Evolutionary conservation across 2,113 vertebrate species (phyloP), one percentile per base, ranked within the genome.

Genomic region (Actenoides hombroni): DNA sequence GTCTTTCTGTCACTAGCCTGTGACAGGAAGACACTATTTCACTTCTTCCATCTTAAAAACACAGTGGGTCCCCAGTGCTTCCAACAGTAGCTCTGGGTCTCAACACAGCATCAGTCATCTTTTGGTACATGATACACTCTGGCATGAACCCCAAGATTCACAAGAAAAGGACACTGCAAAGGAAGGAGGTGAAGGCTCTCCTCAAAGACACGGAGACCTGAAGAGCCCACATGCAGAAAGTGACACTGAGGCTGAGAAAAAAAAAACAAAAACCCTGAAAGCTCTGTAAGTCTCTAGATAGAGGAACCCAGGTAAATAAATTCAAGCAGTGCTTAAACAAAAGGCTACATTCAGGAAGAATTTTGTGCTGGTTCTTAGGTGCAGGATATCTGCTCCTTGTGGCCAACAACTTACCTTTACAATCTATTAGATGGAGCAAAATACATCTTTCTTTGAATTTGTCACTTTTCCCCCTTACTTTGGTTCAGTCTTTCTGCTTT

Each of bases 31-130:
- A 53, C 57, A 7, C 61, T 51, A 2, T 76, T 75, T 71, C 78
- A 60, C 65, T 61, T 82, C 44, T 39, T 53, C 61, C n/a, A 2
- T 9, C 24, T 77, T n/a, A 37, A 56, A 33, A 92, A 51, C 42
- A 71, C 69, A 63, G 9, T 0, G 0, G 44, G 83, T 53, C 54
- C 80, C 40, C n/a, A n/a, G 0, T 5, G 21, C 33, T 65, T n/a
- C 49, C 49, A 48, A 6, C 0, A 0, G 68, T 35, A 60, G 20
- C 10, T 31, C 89, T 16, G 1, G 8, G 81, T 71, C 42, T 44
- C 82, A 60, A 0, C 28, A 48, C 77, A 86, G 25, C 17, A 28
- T 10, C 61, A 57, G 42, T 48, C 75, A 8, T 31, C 70, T 74
- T n/a, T 46, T 0, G 0, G 78, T 31, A 91, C 46, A 2, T 0